Evolutionary conservation across 2,113 vertebrate species (phyloP).

Genomic region (Lathamus discolor): DNA sequence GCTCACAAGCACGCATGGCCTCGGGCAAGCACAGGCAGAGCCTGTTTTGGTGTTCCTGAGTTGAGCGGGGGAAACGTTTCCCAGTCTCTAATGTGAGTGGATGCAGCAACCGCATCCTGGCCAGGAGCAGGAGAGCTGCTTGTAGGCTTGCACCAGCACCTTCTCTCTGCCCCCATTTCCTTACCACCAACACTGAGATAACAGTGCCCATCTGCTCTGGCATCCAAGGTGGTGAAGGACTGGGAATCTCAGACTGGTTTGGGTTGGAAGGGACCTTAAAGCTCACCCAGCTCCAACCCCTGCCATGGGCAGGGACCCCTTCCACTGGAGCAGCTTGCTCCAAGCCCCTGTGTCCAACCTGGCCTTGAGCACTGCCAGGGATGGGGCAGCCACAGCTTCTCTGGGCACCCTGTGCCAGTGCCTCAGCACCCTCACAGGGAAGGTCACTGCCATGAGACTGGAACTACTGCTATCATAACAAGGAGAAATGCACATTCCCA

Average conservation of each 20-base stretch:
- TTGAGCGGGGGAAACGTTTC: not conserved
- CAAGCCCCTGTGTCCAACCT: too few species aligned
- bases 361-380: not conserved
- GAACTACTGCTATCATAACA: not conserved
- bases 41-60: not conserved
- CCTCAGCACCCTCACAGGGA: not conserved
- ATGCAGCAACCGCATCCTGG: not conserved
- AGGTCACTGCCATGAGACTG: not conserved
- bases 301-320: rapidly evolving
- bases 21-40: not conserved
- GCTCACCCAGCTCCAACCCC: not conserved
- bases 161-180: not conserved
- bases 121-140: not conserved
- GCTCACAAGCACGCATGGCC: not conserved
- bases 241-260: not conserved
- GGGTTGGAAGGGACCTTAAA: not conserved
- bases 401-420: not conserved
- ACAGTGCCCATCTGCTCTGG: not conserved
- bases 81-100: rapidly evolving
- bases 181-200: rapidly evolving
- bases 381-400: not conserved
- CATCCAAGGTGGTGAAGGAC: not conserved
- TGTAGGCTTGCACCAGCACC: not conserved
- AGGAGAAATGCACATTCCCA: not conserved
- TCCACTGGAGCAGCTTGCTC: not conserved